Percentiles rank a stretch among this genome's conserved stretches.
Conservation (phyloP, 2,888 invertebrate genomes). For the Hyles lineata region DNA sequence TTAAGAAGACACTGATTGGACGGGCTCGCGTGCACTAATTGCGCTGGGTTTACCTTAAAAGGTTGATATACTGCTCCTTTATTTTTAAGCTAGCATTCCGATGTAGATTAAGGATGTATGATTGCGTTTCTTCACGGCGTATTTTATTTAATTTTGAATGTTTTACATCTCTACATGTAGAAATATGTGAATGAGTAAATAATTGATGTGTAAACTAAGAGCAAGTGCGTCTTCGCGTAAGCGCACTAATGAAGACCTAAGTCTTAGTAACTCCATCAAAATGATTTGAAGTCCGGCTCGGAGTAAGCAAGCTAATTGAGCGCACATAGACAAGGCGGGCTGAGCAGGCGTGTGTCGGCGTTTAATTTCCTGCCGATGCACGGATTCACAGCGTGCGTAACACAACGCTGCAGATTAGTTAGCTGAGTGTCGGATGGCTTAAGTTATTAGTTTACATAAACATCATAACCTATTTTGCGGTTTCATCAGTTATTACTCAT, state of each 20-base stretch:
- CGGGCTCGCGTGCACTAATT: constrained; percentile 27
- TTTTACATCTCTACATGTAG: too few relatives aligned
- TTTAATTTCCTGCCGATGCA: constrained; percentile 43
- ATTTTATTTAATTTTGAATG: too few relatives aligned
- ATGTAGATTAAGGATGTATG: not conserved
- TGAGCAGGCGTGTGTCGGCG: constrained; percentile 33
- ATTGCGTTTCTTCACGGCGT: too few relatives aligned
- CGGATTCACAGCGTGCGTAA: constrained; percentile 35
- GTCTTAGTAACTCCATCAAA: constrained; percentile 33
- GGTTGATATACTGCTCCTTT: not conserved
- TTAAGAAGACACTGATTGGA: constrained; percentile 34
- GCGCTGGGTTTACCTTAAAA: constrained; percentile 20
- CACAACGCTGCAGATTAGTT: constrained; percentile 32
- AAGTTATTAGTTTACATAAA: constrained; percentile 28
- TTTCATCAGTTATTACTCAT: not conserved
- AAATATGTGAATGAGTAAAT: too few relatives aligned
- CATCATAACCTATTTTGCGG: constrained; percentile 14
- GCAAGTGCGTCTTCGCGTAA: not conserved
- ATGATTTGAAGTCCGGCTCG: constrained; percentile 23
- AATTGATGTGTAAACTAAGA: not conserved
- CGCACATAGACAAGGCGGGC: constrained; percentile 40
- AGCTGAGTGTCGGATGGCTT: constrained; percentile 24
- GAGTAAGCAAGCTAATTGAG: constrained; percentile 42
- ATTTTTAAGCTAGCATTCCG: constrained; percentile 1
- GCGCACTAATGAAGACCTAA: constrained; percentile 31